Conservation (phyloP, 2,888 invertebrate species). For the Sminthurinus aureus region DNA sequence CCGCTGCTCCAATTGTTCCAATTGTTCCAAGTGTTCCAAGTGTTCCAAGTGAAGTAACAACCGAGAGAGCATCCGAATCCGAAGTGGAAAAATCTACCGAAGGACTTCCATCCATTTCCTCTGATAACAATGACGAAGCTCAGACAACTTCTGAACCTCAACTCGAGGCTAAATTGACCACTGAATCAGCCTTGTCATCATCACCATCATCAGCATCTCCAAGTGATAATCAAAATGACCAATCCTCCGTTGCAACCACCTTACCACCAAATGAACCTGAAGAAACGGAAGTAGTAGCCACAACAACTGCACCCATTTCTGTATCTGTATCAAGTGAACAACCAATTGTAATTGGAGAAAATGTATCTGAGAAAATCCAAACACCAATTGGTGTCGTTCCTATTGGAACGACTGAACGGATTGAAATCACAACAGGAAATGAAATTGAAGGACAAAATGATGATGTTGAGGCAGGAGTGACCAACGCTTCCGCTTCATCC, state of each 20-base stretch:
- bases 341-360: not conserved
- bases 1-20: slow-evolving; percentile 13
- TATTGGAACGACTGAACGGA: not conserved
- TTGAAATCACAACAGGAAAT: not conserved
- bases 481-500: not conserved
- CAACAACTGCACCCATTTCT: not conserved
- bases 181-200: not conserved
- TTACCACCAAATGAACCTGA: not conserved
- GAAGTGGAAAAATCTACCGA: not conserved
- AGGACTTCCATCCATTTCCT: not conserved
- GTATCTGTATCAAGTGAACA: no score
- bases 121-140: not conserved
- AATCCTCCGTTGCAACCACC: not conserved
- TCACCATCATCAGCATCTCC: not conserved
- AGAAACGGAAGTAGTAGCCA: not conserved
- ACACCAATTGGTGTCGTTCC: not conserved
- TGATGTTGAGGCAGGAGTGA: not conserved
- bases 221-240: not conserved
- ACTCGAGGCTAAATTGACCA: slow-evolving; percentile 1
- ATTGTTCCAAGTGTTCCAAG: not conserved
- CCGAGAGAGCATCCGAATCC: not conserved
- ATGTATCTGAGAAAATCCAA: not conserved
- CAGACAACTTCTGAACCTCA: not conserved
- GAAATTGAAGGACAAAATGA: not conserved
- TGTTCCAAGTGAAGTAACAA: not conserved